Base-by-base conservation (phyloP, 23 tunicate species). In the Halocynthia aurantium region DNA sequence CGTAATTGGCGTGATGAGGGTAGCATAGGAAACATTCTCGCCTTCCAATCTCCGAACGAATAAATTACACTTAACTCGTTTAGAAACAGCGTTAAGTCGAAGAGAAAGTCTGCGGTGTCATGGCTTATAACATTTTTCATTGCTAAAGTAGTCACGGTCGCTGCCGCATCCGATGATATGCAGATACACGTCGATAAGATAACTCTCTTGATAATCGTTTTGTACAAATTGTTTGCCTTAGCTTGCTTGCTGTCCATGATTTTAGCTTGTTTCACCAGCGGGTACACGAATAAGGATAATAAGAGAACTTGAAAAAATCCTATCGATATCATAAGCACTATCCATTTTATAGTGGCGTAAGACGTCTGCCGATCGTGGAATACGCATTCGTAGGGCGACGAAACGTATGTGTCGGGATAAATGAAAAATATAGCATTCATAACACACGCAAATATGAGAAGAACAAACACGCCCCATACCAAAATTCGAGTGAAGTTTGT, bases 1-100 rank as follows among this genome's bases (percentile, higher is more conserved):
- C 78, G 78, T 55, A 74, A 49, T 54, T 74, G 19, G 10, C 78
- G 55, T n/a, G 78, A 74, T 64, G 78, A 74, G 54, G 78, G 78
- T 74, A 74, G 54, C 78, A 62, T 54, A 0, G 78, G 78, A 13
- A 74, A 74, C 78, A 74, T 62, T 54, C 56, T 74, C 64, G 78
- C 78, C 31, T 74, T 74, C 78, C 78, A 74, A 50, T 74, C 78
- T 56, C 78, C 78, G 78, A 74, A 74, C 15, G 78, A 74, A 50
- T 74, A 74, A 56, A 74, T 54, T 8, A 74, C 56, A 49, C 78
- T 74, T 64, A 74, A 54, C 31, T 74, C 49, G 22, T 74, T 74
- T 5, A 74, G 55, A 18, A 74, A 74, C 10, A 74, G 6, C 15
- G 78, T 54, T 49, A 74, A 20, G 21, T 74, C 78, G 4, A 74